Evolutionary conservation across 2,888 invertebrate genomes (phyloP).

Genomic region (Lacanobia oleracea): DNA sequence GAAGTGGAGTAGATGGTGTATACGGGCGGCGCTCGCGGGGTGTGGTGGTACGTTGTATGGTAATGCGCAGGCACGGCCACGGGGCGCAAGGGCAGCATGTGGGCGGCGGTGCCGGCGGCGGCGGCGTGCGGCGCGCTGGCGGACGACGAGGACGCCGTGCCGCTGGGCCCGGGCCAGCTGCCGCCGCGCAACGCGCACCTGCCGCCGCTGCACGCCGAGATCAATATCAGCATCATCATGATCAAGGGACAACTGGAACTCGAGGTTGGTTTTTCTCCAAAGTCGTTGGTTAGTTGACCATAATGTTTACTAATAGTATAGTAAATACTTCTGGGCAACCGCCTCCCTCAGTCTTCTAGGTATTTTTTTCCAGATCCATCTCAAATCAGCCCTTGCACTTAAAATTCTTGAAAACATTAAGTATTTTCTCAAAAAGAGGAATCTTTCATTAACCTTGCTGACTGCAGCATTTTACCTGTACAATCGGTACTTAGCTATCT

Average conservation of each 20-base stretch:
- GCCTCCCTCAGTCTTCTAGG: not conserved
- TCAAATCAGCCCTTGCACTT: not conserved
- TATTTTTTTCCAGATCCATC: not conserved
- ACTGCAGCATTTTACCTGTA: not conserved
- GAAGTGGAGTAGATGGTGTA: conserved; percentile 32
- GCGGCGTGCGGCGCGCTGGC: conserved; percentile 80
- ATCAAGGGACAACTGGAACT: conserved; percentile 98
- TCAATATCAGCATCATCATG: conserved; percentile 96
- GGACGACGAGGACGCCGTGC: conserved; percentile 88
- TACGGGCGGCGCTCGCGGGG: conserved; percentile 60
- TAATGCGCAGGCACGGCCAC: conserved; percentile 87
- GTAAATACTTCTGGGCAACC: not conserved
- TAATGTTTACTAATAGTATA: not conserved
- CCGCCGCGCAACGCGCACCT: conserved; percentile 94
- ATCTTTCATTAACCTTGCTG: not conserved
- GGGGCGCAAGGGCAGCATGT: conserved; percentile 90
- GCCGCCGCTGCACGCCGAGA: conserved; percentile 94
- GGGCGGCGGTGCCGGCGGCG: conserved; percentile 88
- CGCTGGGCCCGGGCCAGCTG: conserved; percentile 95
- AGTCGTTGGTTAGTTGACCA: not conserved
- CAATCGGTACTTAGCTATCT: too few relatives aligned
- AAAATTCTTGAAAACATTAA: not conserved
- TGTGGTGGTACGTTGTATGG: conserved; percentile 70
- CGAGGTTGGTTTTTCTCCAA: conserved; percentile 87
- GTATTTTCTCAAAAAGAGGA: too few relatives aligned